These are phyloP conservation scores for Parnassius orleans DNA, from an alignment of 2,888 invertebrate species.

Conservation along the genomic window DNA sequence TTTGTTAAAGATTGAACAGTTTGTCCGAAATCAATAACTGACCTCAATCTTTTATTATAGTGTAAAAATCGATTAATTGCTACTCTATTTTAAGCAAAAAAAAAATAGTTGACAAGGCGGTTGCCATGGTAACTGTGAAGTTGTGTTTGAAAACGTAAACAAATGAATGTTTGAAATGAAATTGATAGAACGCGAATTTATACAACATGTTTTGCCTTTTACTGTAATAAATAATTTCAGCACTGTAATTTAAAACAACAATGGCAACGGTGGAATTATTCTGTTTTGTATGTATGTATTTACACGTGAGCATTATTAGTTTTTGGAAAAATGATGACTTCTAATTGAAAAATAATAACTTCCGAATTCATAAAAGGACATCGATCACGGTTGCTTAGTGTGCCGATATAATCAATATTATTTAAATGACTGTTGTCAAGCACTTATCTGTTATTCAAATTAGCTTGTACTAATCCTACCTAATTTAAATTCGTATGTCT, in stretches of 20 bases:
- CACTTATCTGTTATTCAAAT: constrained; percentile 61
- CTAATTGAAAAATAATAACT: background rate
- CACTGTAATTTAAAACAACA: constrained; percentile 37
- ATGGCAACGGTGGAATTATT: constrained; percentile 48
- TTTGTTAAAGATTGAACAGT: constrained; percentile 4
- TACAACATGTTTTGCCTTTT: constrained; percentile 39
- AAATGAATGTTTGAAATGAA: constrained; percentile 61
- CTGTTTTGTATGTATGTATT: constrained; percentile 49
- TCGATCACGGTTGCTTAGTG: constrained; percentile 53
- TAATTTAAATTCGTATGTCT: constrained; percentile 53
- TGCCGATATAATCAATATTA: constrained; percentile 58
- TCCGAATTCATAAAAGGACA: constrained; percentile 4
- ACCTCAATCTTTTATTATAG: constrained; percentile 29
- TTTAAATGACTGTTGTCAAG: constrained; percentile 62
- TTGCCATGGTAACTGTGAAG: constrained; percentile 57
- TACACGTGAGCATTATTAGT: constrained; percentile 9
- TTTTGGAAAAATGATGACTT: background rate
- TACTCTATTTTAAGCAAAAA: constrained; percentile 30
- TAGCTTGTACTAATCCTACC: constrained; percentile 41
- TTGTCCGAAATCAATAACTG: constrained; percentile 29
- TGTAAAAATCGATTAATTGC: constrained; percentile 52
- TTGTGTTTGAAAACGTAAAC: constrained; percentile 71
- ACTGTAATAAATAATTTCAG: constrained; percentile 38
- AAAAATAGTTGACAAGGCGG: constrained; percentile 54
- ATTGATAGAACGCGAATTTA: constrained; percentile 51